phyloP scores from a whole-genome alignment of 2,113 vertebrate genomes.

The Nibea albiflora region DNA sequence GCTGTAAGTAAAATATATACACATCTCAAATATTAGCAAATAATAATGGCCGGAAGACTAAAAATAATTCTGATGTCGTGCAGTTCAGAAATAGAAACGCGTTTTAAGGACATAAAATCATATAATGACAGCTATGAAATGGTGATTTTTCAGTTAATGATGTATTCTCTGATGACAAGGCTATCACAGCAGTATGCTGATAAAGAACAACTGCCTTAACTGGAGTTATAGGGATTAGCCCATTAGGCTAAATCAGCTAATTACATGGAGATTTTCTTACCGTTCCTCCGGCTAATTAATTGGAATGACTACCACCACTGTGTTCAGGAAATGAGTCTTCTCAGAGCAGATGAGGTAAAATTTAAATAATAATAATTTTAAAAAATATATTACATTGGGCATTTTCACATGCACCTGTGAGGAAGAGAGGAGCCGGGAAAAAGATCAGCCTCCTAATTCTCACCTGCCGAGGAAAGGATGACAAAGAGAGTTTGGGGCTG shows the following conservation, averaged over 20 bases:
- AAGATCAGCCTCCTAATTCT: slow-evolving; percentile 35
- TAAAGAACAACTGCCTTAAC: slow-evolving; percentile 69
- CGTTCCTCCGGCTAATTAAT: slow-evolving; percentile 79
- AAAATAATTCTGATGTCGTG: background rate
- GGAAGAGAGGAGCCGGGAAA: slow-evolving; percentile 2
- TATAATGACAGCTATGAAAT: slow-evolving; percentile 5
- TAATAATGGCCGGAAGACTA: background rate
- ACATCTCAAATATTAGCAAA: background rate
- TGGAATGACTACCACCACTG: slow-evolving; percentile 73
- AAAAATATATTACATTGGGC: slow-evolving; percentile 43
- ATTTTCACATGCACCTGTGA: slow-evolving; percentile 66
- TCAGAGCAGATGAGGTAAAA: slow-evolving; percentile 62
- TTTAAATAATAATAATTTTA: background rate
- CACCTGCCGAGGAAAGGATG: slow-evolving; percentile 45
- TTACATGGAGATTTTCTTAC: slow-evolving; percentile 76
- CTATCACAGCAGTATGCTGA: slow-evolving; percentile 55
- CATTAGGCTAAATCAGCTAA: slow-evolving; percentile 83
- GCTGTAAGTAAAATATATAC: background rate
- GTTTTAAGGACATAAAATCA: background rate
- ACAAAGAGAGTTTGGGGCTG: background rate
- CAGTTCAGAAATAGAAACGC: background rate
- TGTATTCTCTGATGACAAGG: slow-evolving; percentile 52
- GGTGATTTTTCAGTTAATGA: slow-evolving; percentile 22
- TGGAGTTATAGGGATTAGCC: slow-evolving; percentile 73
- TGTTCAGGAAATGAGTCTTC: slow-evolving; percentile 64